Percentiles rank a stretch among this genome's conserved stretches.
These are phyloP conservation scores for Thermophis baileyi DNA, from an alignment of 2,113 vertebrate genomes.

Conservation along the genomic window DNA sequence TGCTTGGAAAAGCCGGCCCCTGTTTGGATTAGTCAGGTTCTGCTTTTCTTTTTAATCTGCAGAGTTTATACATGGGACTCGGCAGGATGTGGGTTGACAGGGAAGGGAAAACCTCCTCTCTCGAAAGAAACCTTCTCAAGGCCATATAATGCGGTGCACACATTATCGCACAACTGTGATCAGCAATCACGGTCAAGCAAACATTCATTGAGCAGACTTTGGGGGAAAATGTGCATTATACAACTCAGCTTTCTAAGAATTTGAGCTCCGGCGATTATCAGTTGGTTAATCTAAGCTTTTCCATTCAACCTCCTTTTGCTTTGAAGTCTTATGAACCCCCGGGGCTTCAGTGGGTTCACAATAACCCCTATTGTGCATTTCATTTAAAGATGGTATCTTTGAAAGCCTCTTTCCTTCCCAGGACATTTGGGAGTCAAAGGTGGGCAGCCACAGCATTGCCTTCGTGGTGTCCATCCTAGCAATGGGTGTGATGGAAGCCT, in stretches of 20 bases:
- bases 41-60: not conserved
- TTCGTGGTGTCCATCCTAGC: slow-evolving; percentile 35
- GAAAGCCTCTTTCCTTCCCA: slow-evolving; percentile 2
- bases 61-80: slow-evolving; percentile 3
- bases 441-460: not conserved
- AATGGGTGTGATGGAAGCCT: slow-evolving; percentile 37
- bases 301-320: not conserved
- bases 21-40: not conserved
- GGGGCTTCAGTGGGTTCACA: not conserved
- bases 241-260: not conserved
- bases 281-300: not conserved
- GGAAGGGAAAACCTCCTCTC: slow-evolving; percentile 17
- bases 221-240: not conserved
- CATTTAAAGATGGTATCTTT: not conserved
- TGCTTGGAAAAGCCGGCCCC: not conserved
- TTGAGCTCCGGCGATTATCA: not conserved
- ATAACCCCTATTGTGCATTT: not conserved
- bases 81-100: slow-evolving; percentile 8
- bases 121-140: not conserved
- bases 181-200: not conserved
- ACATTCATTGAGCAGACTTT: not conserved
- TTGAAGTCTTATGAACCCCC: not conserved
- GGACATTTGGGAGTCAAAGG: not conserved
- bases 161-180: not conserved
- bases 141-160: not conserved